Conservation (phyloP, 2,113 vertebrate genomes). For the Nipponia nippon region DNA sequence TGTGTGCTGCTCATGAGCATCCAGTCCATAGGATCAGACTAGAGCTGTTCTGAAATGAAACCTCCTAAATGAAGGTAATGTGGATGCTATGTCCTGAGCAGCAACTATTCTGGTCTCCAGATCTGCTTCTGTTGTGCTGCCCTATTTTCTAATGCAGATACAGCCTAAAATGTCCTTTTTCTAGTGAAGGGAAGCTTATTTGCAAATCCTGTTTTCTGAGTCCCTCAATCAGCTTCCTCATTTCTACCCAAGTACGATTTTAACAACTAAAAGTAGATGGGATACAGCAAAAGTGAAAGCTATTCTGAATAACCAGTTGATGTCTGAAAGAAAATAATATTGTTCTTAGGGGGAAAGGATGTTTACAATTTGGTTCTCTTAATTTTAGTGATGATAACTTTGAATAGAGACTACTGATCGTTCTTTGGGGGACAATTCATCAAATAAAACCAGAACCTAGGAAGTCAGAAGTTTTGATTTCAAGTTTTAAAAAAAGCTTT, state of each 20-base stretch:
- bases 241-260: background rate
- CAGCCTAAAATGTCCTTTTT: background rate
- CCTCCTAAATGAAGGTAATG: background rate
- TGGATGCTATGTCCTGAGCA: background rate
- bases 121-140: background rate
- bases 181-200: background rate
- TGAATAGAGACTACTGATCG: background rate
- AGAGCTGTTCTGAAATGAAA: background rate
- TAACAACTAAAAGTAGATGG: background rate
- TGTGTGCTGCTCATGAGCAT: background rate
- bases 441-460: background rate
- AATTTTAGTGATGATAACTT: background rate
- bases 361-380: background rate
- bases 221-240: background rate
- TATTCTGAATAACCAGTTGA: background rate
- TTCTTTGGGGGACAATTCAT: background rate
- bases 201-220: background rate
- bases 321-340: background rate
- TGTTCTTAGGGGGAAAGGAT: background rate
- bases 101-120: background rate
- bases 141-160: background rate
- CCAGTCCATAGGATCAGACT: background rate
- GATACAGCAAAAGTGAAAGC: background rate
- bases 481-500: background rate
- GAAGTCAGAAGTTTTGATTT: background rate